Evolutionary conservation across 23 tunicate species (phyloP).

Genomic region (Styela plicata): DNA sequence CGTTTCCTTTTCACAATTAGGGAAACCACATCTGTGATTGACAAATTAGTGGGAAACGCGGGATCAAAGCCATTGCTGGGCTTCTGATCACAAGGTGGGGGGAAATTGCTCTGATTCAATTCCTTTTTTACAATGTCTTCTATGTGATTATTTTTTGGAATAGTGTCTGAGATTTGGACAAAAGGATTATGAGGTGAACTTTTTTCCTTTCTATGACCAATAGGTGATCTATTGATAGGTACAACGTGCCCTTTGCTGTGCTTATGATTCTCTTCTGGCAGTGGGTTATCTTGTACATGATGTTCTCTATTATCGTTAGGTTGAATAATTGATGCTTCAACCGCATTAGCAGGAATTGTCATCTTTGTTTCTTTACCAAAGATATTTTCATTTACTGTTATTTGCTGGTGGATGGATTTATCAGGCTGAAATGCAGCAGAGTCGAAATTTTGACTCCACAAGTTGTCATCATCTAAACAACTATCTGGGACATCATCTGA

Average conservation of each 20-base stretch:
- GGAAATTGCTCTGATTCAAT: not conserved
- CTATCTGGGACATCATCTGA: not conserved
- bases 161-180: not conserved
- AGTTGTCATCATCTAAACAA: not conserved
- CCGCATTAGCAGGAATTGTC: not conserved
- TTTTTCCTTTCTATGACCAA: not conserved
- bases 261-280: not conserved
- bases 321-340: not conserved
- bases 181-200: no score
- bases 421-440: not conserved
- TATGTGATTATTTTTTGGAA: not conserved
- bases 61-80: not conserved
- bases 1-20: slow-evolving; percentile 11
- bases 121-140: not conserved
- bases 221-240: no score
- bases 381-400: not conserved
- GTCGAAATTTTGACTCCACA: slow-evolving; percentile 12
- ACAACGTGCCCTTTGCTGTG: not conserved
- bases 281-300: not conserved
- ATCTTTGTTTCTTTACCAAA: no score
- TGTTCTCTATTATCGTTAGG: not conserved
- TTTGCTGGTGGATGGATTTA: not conserved
- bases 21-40: not conserved
- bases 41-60: not conserved
- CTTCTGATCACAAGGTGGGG: not conserved